phyloP scores from a whole-genome alignment of 2,888 invertebrate genomes.

The Athripsodes cinereus region DNA sequence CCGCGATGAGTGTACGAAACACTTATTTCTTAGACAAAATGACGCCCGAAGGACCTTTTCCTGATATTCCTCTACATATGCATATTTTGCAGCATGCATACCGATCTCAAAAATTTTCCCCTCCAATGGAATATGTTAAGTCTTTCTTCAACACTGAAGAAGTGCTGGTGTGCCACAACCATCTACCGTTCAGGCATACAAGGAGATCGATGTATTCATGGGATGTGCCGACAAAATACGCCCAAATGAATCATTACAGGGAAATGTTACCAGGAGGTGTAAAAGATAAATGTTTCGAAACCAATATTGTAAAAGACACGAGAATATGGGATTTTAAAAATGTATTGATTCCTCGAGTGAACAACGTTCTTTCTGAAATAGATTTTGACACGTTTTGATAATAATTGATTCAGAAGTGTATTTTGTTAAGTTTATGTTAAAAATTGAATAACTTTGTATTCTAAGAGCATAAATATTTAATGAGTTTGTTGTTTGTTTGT shows the following conservation, averaged over 20 bases:
- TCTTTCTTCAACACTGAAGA: slow-evolving; percentile 89
- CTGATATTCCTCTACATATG: slow-evolving; percentile 77
- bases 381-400: no score
- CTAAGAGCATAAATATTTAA: no score
- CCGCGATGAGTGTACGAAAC: background rate
- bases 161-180: slow-evolving; percentile 84
- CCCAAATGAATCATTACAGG: slow-evolving; percentile 2
- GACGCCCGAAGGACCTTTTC: slow-evolving; percentile 69
- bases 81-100: slow-evolving; percentile 92
- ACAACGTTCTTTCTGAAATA: background rate
- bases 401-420: no score
- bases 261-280: slow-evolving; percentile 31
- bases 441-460: no score
- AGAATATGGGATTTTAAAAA: background rate
- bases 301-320: background rate
- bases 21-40: slow-evolving; percentile 55
- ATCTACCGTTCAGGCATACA: slow-evolving; percentile 65
- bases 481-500: no score
- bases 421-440: no score
- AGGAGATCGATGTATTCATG: background rate
- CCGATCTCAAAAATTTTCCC: slow-evolving; percentile 83
- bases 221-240: background rate
- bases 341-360: background rate
- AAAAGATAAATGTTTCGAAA: slow-evolving; percentile 51
- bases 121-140: slow-evolving; percentile 88